Evolutionary conservation across 2,113 vertebrate species (phyloP).

Genomic region (Neolamprologus cancellatus): DNA sequence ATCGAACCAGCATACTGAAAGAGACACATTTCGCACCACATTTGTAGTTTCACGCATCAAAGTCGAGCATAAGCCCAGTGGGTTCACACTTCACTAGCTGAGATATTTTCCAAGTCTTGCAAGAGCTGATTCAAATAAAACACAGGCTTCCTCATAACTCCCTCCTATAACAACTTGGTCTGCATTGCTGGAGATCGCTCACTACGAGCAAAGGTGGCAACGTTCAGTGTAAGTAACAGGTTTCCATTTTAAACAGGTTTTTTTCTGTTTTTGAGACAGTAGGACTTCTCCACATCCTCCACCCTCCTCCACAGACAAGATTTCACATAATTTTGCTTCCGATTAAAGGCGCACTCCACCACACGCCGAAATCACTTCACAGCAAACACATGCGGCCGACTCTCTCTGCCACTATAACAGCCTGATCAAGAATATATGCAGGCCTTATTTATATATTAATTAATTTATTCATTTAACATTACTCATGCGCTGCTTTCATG

Average conservation of each 20-base stretch:
- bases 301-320: background rate
- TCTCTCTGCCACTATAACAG: background rate
- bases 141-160: background rate
- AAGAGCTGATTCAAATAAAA: slow-evolving; percentile 3
- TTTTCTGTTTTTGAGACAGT: background rate
- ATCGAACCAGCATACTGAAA: background rate
- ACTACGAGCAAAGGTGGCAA: background rate
- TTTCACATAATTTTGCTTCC: background rate
- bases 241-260: background rate
- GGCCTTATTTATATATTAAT: background rate
- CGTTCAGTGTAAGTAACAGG: background rate
- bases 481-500: background rate
- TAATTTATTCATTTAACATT: background rate
- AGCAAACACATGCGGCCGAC: background rate
- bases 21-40: slow-evolving; percentile 22
- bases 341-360: background rate
- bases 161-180: background rate
- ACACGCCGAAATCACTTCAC: background rate
- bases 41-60: slow-evolving; percentile 35
- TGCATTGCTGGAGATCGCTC: background rate
- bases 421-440: background rate
- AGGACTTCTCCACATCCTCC: background rate
- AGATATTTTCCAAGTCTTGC: slow-evolving; percentile 16
- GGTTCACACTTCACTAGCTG: slow-evolving; percentile 30
- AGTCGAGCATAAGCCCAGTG: slow-evolving; percentile 21